These are phyloP conservation scores for Actinia tenebrosa DNA, from an alignment of 64 coral and sea anemone species.

Conservation along the genomic window DNA sequence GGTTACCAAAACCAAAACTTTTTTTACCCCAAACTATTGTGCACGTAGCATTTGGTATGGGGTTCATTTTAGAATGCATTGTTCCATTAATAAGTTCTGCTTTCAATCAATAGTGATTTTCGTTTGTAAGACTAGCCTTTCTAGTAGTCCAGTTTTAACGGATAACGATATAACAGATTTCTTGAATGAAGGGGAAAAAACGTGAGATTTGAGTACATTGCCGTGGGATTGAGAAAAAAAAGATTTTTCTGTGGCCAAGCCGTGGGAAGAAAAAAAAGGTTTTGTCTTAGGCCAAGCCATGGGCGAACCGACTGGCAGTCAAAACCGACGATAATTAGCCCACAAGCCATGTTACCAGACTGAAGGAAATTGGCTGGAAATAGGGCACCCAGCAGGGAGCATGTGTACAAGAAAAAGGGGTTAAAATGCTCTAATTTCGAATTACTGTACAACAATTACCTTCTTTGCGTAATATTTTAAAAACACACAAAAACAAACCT, in stretches of 20 bases:
- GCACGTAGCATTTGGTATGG: not conserved
- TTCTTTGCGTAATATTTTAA: conserved; percentile 5
- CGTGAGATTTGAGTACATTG: no score
- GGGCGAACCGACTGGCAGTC: not conserved
- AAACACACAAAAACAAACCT: not conserved
- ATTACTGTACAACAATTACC: conserved; percentile 3
- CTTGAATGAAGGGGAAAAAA: no score
- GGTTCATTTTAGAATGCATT: not conserved
- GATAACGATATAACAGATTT: no score
- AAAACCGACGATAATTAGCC: not conserved
- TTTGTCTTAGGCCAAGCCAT: not conserved
- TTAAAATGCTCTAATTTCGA: not conserved
- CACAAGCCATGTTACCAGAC: not conserved
- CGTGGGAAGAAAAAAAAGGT: no score
- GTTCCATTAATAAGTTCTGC: no score
- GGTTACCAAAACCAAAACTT: not conserved
- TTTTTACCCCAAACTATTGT: not conserved
- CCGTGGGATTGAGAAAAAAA: no score
- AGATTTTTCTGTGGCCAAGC: no score
- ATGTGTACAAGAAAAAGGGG: not conserved
- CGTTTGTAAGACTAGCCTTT: no score
- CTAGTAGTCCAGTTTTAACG: no score
- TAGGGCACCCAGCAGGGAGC: not conserved
- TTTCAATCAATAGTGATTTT: no score
- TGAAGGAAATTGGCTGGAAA: conserved; percentile 10